phyloP scores from a whole-genome alignment of 23 tunicate species.

The Phallusia fumigata region DNA sequence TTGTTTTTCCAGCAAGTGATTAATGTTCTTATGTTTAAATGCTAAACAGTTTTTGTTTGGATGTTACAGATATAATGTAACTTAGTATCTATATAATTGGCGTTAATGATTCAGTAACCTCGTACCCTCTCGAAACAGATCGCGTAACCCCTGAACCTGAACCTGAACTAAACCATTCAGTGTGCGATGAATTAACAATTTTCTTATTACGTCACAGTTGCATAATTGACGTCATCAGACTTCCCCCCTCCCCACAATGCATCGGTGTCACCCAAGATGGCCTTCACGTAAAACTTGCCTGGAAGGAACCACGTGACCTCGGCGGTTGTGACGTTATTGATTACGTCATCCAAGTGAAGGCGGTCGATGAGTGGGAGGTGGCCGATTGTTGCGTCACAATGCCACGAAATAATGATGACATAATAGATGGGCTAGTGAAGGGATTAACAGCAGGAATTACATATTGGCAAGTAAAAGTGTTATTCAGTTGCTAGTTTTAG shows the following conservation, averaged over 20 bases:
- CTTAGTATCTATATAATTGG: too few relatives aligned
- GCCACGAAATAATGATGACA: neutral
- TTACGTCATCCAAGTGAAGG: slow-evolving; percentile 16
- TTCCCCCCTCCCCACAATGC: slow-evolving; percentile 21
- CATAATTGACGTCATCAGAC: slow-evolving; percentile 15
- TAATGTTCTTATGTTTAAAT: too few relatives aligned
- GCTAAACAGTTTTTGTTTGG: too few relatives aligned
- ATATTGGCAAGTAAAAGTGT: neutral
- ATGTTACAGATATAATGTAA: too few relatives aligned
- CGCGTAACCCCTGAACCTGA: too few relatives aligned
- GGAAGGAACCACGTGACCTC: slow-evolving; percentile 20
- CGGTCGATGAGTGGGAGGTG: slow-evolving; percentile 24
- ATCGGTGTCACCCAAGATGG: neutral
- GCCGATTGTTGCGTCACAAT: neutral
- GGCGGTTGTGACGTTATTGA: slow-evolving; percentile 26
- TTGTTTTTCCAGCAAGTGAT: too few relatives aligned
- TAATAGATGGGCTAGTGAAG: neutral
- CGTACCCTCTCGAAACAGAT: too few relatives aligned
- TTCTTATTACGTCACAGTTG: too few relatives aligned
- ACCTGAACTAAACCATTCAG: too few relatives aligned
- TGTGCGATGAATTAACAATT: too few relatives aligned
- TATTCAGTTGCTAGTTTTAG: too few relatives aligned
- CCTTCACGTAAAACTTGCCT: slow-evolving; percentile 7
- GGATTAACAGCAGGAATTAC: neutral
- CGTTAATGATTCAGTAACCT: too few relatives aligned